These are phyloP conservation scores for Charanyca ferruginea DNA, from an alignment of 2,888 invertebrate genomes.

Conservation along the genomic window DNA sequence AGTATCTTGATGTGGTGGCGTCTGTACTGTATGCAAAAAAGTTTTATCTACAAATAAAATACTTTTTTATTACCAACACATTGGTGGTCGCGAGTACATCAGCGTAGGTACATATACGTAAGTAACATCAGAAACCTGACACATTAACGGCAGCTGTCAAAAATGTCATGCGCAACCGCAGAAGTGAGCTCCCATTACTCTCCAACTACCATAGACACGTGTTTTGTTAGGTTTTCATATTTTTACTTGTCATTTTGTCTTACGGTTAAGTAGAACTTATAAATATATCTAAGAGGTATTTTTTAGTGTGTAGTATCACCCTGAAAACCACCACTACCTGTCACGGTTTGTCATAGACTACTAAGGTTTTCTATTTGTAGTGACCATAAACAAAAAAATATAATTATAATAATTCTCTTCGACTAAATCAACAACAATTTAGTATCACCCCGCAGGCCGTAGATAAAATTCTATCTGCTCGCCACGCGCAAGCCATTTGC, in stretches of 20 bases:
- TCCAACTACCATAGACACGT: slow-evolving; percentile 49
- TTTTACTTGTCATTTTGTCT: neutral
- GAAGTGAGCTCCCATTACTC: slow-evolving; percentile 62
- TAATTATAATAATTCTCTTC: slow-evolving; percentile 5
- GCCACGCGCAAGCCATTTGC: slow-evolving; percentile 74
- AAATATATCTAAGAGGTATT: too few species aligned
- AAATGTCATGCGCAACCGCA: slow-evolving; percentile 65
- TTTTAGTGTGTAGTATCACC: too few species aligned
- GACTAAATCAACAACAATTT: slow-evolving; percentile 31
- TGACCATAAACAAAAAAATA: slow-evolving; percentile 7
- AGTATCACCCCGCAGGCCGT: slow-evolving; percentile 25
- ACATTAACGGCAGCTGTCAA: slow-evolving; percentile 65
- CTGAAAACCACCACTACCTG: too few species aligned
- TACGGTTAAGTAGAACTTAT: neutral
- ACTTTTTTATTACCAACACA: slow-evolving; percentile 7
- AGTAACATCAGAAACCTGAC: slow-evolving; percentile 57
- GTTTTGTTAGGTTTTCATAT: slow-evolving; percentile 28
- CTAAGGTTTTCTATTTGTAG: neutral
- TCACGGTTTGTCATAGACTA: neutral
- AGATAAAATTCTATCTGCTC: slow-evolving; percentile 41
- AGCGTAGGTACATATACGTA: slow-evolving; percentile 10
- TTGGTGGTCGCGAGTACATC: slow-evolving; percentile 28
- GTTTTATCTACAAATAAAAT: neutral
- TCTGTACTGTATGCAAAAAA: neutral
- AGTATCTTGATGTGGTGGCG: too few species aligned